Conservation (phyloP, 2,113 vertebrate genomes). For the Silurus glanis region DNA sequence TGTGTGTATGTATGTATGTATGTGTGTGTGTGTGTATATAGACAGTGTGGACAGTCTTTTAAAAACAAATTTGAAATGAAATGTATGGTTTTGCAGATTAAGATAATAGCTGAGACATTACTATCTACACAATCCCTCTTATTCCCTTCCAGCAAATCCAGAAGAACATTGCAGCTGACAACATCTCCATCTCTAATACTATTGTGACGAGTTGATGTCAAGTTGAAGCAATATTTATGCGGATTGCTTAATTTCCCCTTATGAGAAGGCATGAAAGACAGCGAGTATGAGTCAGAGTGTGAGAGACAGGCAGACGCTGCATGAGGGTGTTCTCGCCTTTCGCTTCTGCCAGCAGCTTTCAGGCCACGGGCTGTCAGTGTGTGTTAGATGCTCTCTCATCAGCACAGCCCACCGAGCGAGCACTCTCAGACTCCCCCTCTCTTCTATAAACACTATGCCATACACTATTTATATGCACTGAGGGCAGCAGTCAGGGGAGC, state of each 20-base stretch:
- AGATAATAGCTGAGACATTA: not conserved
- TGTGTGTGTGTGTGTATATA: not conserved
- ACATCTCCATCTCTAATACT: not conserved
- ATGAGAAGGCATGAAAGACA: not conserved
- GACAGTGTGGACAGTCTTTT: not conserved
- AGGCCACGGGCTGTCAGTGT: constrained; percentile 31
- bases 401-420: constrained; percentile 15
- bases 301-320: not conserved
- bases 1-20: too few relatives aligned
- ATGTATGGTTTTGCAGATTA: not conserved
- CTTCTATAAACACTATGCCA: constrained; percentile 26
- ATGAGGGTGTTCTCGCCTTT: not conserved
- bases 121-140: not conserved
- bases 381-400: constrained; percentile 33
- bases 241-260: not conserved
- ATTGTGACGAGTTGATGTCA: not conserved
- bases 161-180: not conserved
- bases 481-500: not conserved
- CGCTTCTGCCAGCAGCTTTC: constrained; percentile 30
- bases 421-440: not conserved
- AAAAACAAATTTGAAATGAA: not conserved
- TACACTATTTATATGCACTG: constrained; percentile 34
- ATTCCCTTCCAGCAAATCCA: too few relatives aligned
- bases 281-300: not conserved
- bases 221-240: not conserved